Base-by-base conservation (phyloP, 2,888 invertebrate species). In the Diarsia mendica region DNA sequence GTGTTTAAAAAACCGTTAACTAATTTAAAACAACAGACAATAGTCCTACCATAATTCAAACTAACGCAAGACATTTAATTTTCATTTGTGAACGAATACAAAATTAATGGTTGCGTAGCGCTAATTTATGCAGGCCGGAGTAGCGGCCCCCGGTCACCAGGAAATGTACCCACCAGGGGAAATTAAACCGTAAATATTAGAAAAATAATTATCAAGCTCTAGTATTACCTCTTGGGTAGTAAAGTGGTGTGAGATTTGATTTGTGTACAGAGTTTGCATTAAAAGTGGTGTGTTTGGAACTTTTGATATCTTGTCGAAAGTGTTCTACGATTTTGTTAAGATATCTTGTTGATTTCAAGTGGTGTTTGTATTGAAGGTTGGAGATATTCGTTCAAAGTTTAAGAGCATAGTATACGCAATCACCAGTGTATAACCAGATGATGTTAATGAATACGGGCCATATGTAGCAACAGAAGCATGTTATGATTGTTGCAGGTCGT, bases 161-260 rank as follows among this genome's bases (percentile, higher is more conserved):
- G 87, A 87, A 86, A 79, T 79, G 77, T 84, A 87, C 85, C 86
- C 86, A 79, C 76, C 65, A 79, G 83, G 87, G 93, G 93, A 94
- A 93, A 94, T 94, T 90, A 94, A 92, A 91, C 85, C 91, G 90
- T 93, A 92, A 93, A 93, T 94, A 93, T 92, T 91, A 92, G 90
- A 93, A 93, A 93, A 91, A 92, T 90, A 89, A 89, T 83, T 83
- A 85, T 66, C 60, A 78, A 68, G 66, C 68, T 61, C 39, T 60
- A 55, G 58, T 60, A 61, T 69, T 60, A 23, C 23, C 49, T 46
- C 51, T 70, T 51, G 18, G 49, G 73, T 28, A 73, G 23, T 74
- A 1, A 60, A 63, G 58, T 63, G 39, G 55, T 18, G 44, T 39
- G 23, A 28, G 71, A 46, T 77, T 39, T 48, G 39, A 77, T 82